phyloP scores from a whole-genome alignment of 2,888 invertebrate genomes.

The Drosophila paracracens region DNA sequence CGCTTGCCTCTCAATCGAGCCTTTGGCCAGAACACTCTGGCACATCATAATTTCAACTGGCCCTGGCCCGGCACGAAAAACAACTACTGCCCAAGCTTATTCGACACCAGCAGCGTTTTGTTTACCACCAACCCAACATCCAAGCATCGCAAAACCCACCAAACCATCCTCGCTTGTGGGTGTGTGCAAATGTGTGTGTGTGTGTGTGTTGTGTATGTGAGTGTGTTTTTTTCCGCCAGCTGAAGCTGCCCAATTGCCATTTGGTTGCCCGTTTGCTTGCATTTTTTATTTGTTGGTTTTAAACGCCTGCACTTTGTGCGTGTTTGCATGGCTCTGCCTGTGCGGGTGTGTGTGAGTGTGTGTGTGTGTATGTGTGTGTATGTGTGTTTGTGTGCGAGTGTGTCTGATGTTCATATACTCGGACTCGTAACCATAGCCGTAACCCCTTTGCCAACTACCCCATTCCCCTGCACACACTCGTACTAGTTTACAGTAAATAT shows the following conservation, averaged over 20 bases:
- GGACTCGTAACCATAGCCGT: slow-evolving; percentile 27
- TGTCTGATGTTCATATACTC: slow-evolving; percentile 69
- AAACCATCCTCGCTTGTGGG: neutral
- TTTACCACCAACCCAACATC: slow-evolving; percentile 7
- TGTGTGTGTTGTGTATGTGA: neutral
- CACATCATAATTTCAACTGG: slow-evolving; percentile 74
- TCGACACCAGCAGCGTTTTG: slow-evolving; percentile 72
- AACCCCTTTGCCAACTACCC: slow-evolving; percentile 1
- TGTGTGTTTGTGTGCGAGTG: slow-evolving; percentile 4
- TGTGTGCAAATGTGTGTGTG: neutral
- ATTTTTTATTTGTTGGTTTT: slow-evolving; percentile 79
- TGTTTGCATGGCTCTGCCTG: slow-evolving; percentile 27
- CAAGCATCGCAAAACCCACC: neutral
- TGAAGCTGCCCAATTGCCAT: slow-evolving; percentile 72
- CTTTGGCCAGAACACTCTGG: slow-evolving; percentile 58
- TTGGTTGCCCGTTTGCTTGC: slow-evolving; percentile 76
- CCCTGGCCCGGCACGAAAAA: slow-evolving; percentile 59
- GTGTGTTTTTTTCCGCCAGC: slow-evolving; percentile 21
- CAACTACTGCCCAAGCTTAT: slow-evolving; percentile 67
- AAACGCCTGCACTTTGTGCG: slow-evolving; percentile 73
- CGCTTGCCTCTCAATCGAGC: slow-evolving; percentile 33
- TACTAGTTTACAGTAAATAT: slow-evolving; percentile 76
- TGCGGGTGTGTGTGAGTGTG: slow-evolving; percentile 21
- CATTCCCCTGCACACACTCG: neutral
- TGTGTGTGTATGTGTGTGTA: slow-evolving; percentile 12